phyloP scores from a whole-genome alignment of 2,113 vertebrate species.

The Gnathochromis pfefferi region DNA sequence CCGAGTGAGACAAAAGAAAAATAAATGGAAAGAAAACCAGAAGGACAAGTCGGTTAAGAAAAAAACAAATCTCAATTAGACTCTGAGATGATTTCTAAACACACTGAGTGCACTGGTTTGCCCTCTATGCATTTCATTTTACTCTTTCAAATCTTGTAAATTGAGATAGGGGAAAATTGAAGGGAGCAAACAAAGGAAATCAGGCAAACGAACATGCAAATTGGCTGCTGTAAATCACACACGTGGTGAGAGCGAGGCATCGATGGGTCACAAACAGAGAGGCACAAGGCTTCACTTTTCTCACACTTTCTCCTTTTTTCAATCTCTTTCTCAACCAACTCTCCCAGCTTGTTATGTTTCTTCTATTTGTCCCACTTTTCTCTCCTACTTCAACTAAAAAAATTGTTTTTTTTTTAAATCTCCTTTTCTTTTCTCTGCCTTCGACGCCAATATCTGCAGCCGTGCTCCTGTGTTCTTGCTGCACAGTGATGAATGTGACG shows the following conservation, averaged over 20 bases:
- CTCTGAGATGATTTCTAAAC: background rate
- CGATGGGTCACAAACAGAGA: background rate
- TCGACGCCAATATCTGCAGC: background rate
- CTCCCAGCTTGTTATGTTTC: background rate
- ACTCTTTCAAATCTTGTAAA: background rate
- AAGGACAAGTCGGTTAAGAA: slow-evolving; percentile 33
- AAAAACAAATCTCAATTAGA: background rate
- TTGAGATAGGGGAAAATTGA: background rate
- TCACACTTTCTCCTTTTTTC: background rate
- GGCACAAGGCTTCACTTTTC: background rate
- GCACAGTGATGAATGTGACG: slow-evolving; percentile 35
- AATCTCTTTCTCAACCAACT: background rate
- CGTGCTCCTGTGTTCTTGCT: background rate
- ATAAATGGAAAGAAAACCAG: slow-evolving; percentile 29
- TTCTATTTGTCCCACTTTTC: background rate
- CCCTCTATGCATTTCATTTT: background rate
- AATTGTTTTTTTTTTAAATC: background rate
- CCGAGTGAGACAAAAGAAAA: background rate
- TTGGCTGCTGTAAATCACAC: background rate
- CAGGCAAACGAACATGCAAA: slow-evolving; percentile 34
- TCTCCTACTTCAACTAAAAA: background rate
- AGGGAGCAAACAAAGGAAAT: background rate
- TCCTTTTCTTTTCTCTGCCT: background rate
- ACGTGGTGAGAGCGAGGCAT: background rate
- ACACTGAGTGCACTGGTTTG: background rate